Evolutionary conservation across 1,140 invertebrate genomes (phyloP).

Genomic region (Pogonomyrmex californicus): DNA sequence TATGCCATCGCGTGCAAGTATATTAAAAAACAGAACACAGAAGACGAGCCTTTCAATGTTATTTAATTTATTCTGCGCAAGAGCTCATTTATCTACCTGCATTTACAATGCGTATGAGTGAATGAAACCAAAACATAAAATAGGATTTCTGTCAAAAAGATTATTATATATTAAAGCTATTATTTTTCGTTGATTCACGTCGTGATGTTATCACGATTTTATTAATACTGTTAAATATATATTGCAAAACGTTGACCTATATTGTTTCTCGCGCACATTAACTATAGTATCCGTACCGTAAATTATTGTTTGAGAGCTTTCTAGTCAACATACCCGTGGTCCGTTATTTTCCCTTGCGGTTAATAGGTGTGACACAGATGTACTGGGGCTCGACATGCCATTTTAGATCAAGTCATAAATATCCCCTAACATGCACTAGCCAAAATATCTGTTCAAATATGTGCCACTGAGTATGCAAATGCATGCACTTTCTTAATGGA

Average conservation of each 20-base stretch:
- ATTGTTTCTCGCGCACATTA: background rate
- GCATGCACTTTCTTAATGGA: conserved; percentile 48
- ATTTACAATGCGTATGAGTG: background rate
- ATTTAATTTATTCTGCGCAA: conserved; percentile 30
- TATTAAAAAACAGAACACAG: background rate
- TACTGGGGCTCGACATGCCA: conserved; percentile 12
- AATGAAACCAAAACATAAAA: background rate
- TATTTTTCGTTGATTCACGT: background rate
- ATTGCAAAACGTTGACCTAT: background rate
- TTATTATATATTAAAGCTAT: background rate
- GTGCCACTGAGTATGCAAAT: conserved; percentile 53
- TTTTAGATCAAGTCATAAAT: conserved; percentile 71
- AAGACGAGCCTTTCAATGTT: conserved; percentile 11
- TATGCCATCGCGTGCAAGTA: background rate
- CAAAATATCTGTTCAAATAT: conserved; percentile 60
- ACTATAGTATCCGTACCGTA: background rate
- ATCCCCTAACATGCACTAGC: conserved; percentile 61
- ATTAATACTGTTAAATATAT: conserved; percentile 10
- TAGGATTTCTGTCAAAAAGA: background rate
- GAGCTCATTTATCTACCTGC: background rate
- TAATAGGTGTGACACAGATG: conserved; percentile 63
- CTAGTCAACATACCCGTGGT: background rate
- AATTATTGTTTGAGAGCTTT: conserved; percentile 8
- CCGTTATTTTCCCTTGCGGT: conserved; percentile 57
- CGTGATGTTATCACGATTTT: conserved; percentile 32